Evolutionary conservation across 30 jellyfish, hydroid and myxozoan species (phyloP).

Genomic region (Aurelia sp.): DNA sequence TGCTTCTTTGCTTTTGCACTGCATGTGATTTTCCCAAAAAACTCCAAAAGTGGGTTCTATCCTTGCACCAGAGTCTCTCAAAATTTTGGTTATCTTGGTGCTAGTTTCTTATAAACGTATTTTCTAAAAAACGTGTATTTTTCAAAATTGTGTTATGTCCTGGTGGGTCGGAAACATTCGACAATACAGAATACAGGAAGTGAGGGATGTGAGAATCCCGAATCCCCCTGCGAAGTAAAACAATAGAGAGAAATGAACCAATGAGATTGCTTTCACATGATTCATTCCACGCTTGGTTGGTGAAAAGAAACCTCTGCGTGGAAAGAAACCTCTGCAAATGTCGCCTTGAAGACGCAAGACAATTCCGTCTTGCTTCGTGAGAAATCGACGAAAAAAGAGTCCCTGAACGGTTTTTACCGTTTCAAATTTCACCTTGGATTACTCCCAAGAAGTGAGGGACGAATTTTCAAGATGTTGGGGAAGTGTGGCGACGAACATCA

Average conservation of each 20-base stretch:
- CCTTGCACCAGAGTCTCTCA: too few species aligned
- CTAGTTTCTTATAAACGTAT: too few species aligned
- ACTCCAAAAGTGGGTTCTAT: too few species aligned
- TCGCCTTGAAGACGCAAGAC: conserved; percentile 75
- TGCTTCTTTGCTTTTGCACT: too few species aligned
- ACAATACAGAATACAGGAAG: too few species aligned
- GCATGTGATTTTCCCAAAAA: too few species aligned
- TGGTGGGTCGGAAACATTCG: too few species aligned
- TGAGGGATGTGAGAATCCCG: not conserved
- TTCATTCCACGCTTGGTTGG: conserved; percentile 52
- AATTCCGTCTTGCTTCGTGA: conserved; percentile 32
- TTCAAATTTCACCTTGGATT: conserved; percentile 73
- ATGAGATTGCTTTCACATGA: conserved; percentile 67
- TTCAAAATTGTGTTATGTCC: too few species aligned
- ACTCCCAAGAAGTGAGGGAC: conserved; percentile 77
- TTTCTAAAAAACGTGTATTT: too few species aligned
- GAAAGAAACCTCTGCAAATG: conserved; percentile 76
- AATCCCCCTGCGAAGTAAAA: conserved; percentile 34
- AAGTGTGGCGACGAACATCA: conserved; percentile 87
- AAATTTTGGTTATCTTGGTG: too few species aligned
- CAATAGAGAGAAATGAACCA: conserved; percentile 41
- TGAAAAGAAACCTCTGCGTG: not conserved
- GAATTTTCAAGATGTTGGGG: conserved; percentile 91
- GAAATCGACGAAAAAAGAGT: conserved; percentile 75
- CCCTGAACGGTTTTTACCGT: conserved; percentile 76